Base-by-base conservation (phyloP, 1,140 invertebrate genomes). In the Drosophila chauvacae region DNA sequence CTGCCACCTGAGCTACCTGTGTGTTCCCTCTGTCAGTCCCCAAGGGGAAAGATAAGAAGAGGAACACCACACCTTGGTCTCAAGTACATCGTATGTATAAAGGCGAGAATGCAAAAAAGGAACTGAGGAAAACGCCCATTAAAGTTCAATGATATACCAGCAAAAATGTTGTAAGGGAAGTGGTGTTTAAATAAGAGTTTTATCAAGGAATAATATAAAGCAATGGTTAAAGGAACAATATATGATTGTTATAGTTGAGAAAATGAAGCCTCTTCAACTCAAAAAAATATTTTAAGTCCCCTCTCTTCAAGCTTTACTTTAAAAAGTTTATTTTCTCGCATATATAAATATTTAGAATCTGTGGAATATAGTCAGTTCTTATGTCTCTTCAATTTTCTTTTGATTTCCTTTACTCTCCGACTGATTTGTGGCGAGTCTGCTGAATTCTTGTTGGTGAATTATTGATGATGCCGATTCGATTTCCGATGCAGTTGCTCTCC, bases 401-500 rank as follows among this genome's bases (percentile, higher is more conserved):
- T 26, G 30, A 30, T 56, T 56, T 51, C 30, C 53, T 39, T 37
- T 16, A 11, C 33, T 23, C 45, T 60, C 3, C 11, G 14, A 51
- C 23, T 28, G 69, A 60, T 72, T 56, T 60, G 42, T 44, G 66
- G 53, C 16, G 44, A 59, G n/a, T 72, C 35, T 42, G 48, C 63
- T 55, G 66, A 70, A 56, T 70, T 55, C 30, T 39, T 26, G 20
- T 56, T 56, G 20, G 51, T 70, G 66, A 70, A 70, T 68, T 70
- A 70, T 70, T 70, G 63, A 58, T 60, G 70, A 72, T 71, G 30
- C 53, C 69, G n/a, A 71, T 44, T 60, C 66, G 30, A 71, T 51
- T 72, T 44, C 48, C 68, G 23, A 51, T 60, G 55, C 55, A 73
- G 53, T 59, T 68, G 65, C 63, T 68, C 48, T 45, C 33, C 20